phyloP scores from a whole-genome alignment of 2,888 invertebrate species.

The Alsophila aescularia region DNA sequence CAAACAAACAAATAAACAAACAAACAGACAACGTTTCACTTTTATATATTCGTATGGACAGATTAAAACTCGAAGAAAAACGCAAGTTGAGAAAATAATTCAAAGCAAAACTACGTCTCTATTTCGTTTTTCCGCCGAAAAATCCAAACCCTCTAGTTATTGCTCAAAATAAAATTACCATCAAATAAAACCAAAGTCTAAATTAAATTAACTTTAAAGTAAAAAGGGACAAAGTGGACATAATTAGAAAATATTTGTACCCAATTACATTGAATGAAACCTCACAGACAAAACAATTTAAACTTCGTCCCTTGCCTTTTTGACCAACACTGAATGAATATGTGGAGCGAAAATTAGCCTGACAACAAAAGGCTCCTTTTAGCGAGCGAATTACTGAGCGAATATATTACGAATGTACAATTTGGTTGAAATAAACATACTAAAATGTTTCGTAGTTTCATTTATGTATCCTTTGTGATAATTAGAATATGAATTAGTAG shows the following conservation, averaged over 20 bases:
- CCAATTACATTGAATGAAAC: conserved; percentile 56
- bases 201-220: conserved; percentile 32
- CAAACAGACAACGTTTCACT: too few species aligned
- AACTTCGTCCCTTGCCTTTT: conserved; percentile 44
- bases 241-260: conserved; percentile 58
- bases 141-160: too few species aligned
- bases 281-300: conserved; percentile 50
- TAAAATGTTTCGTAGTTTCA: neutral
- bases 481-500: neutral
- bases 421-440: neutral
- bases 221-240: conserved; percentile 35
- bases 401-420: conserved; percentile 7
- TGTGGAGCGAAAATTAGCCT: too few species aligned
- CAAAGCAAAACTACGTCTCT: too few species aligned
- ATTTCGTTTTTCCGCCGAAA: too few species aligned
- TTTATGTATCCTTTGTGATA: neutral
- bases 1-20: too few species aligned
- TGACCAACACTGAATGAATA: conserved; percentile 6
- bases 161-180: neutral
- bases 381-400: neutral
- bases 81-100: too few species aligned
- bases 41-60: too few species aligned
- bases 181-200: conserved; percentile 3
- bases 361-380: too few species aligned
- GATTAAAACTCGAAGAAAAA: too few species aligned